Percentiles rank a stretch among this genome's conserved stretches.
These are phyloP conservation scores for Squalus acanthias DNA, from an alignment of 2,797 vertebrate genomes.

Conservation along the genomic window DNA sequence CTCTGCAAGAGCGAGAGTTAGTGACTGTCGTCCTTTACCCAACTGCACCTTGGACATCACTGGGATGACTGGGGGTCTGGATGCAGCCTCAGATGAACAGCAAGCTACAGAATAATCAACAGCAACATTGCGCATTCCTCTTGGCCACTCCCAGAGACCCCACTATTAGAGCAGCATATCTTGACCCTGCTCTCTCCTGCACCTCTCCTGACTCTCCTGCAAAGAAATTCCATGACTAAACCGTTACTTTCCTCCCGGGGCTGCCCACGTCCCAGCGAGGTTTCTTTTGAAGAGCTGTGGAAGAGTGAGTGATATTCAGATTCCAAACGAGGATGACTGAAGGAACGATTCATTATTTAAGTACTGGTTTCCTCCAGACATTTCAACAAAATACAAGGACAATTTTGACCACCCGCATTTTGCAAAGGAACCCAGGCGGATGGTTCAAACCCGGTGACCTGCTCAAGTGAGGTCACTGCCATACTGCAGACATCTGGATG, in stretches of 20 bases:
- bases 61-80: background rate
- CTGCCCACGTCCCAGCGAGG: background rate
- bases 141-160: background rate
- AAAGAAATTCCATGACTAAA: background rate
- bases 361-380: background rate
- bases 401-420: background rate
- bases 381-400: background rate
- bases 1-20: background rate
- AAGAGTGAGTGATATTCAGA: background rate
- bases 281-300: background rate
- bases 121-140: background rate
- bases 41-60: background rate
- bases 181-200: background rate
- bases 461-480: background rate
- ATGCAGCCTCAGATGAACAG: background rate
- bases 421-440: background rate
- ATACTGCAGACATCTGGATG: too few relatives aligned
- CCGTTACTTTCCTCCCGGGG: background rate
- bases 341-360: background rate
- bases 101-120: background rate
- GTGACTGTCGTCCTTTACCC: background rate
- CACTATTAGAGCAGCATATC: background rate
- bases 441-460: background rate
- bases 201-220: background rate
- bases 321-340: background rate